phyloP scores from a whole-genome alignment of 2,113 vertebrate genomes.

The Amphilophus citrinellus region DNA sequence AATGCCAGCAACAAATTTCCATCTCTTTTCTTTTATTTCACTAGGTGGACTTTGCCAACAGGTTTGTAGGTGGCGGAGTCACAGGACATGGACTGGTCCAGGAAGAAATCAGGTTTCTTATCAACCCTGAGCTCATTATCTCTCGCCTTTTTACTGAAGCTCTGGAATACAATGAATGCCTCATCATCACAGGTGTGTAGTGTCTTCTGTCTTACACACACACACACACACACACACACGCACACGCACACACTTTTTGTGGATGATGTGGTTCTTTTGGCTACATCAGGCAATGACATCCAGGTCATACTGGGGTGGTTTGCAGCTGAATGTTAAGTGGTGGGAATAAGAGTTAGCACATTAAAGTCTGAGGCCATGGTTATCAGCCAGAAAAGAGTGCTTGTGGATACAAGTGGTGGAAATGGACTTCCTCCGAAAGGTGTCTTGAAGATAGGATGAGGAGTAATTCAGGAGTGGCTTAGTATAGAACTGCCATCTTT shows the following conservation, averaged over 20 bases:
- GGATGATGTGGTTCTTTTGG: background rate
- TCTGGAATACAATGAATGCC: constrained; percentile 94
- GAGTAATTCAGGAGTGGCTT: background rate
- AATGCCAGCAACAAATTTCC: background rate
- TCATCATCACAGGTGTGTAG: constrained; percentile 93
- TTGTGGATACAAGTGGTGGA: background rate
- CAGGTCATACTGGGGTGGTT: background rate
- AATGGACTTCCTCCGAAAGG: background rate
- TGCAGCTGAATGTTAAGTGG: background rate
- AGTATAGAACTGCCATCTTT: background rate
- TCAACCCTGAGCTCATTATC: constrained; percentile 96
- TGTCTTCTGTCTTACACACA: background rate
- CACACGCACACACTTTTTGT: background rate
- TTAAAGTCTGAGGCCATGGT: background rate
- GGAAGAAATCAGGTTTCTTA: constrained; percentile 98
- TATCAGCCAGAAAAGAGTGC: background rate
- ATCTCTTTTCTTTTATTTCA: constrained; percentile 19
- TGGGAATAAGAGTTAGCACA: background rate
- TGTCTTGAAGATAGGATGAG: background rate
- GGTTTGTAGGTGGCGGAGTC: constrained; percentile 95
- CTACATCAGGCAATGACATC: background rate
- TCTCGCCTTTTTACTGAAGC: constrained; percentile 96
- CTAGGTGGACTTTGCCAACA: constrained; percentile 99
- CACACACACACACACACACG: background rate
- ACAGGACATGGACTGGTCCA: constrained; percentile 94